Base-by-base conservation (phyloP, 2,888 invertebrate species). In the Automeris io region DNA sequence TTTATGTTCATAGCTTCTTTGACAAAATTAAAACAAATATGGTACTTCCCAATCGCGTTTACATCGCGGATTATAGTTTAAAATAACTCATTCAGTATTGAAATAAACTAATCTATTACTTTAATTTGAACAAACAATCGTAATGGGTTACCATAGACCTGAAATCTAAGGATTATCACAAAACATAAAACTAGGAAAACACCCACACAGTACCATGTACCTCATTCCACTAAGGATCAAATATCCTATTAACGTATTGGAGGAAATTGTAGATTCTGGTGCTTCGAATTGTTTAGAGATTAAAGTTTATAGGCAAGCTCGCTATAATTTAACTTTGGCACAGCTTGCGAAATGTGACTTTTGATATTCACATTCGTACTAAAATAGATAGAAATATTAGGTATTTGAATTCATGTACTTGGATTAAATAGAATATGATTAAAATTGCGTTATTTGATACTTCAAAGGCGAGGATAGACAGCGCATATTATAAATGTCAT, bases 241-340 rank as follows among this genome's bases (percentile, higher is more conserved):
- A 57, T 62, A 53, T 55, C 60, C 53, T 49, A 56, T 54, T 47
- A 54, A 39, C 54, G 29, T 41, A 42, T 41, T 41, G 40, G 43
- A 45, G 46, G 56, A 53, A 51, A 56, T 53, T 46, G 45, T 42
- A 45, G 41, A 49, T 43, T 49, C 45, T 46, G 23, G 26, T 25
- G 36, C 37, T 26, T 33, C 9, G 11, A 18, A 37, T 23, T 37
- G 32, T 37, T 37, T 37, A 32, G 18, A 18, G 22, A 21, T 22
- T 37, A 32, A 18, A 32, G 19, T 18, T 23, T 18, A 9, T 23
- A 5, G 11, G 12, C 21, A 23, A 22, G 22, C 22, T 18, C 16
- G 29, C 8, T 31, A 9, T 36, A 26, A 12, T 36, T 37, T 29
- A 29, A 29, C 29, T 29, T 29, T n/a, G 16, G 13, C 11, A 13